Base-by-base conservation (phyloP, 2,888 invertebrate genomes). In the Phalera bucephala region DNA sequence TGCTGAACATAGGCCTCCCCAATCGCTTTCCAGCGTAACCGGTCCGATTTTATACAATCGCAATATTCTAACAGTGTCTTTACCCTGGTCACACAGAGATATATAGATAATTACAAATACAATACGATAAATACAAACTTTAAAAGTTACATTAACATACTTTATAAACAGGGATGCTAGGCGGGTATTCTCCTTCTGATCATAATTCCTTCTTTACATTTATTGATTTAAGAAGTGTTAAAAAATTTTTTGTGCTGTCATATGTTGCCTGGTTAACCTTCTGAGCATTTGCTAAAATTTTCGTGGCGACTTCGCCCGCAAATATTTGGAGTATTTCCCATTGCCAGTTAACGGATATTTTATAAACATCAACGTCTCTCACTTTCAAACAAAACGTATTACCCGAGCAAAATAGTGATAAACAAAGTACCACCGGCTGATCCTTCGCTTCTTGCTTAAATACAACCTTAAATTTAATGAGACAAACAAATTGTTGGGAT, bases 291-390 rank as follows among this genome's bases (percentile, higher is more conserved):
- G 54, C 34, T 33, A 77, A 37, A 11, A 85, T 25, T 58, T 72
- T 80, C 1, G 32, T 21, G 1, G 65, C 63, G 19, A 83, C 64
- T 13, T 79, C 69, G 11, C 75, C 70, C 41, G 52, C 64, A 45
- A 66, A 83, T 20, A 73, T 62, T 48, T 79, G 78, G n/a, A 87
- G 50, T 36, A 87, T 70, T 58, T 86, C 80, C 87, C 88, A 87
- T 59, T 89, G 87, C 88, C 87, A 88, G 45, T 73, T 72, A 1
- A 81, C 65, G 13, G 76, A 64, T 49, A 87, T 55, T 41, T 65
- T 65, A 12, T 41, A 45, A 21, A 85, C 48, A 45, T 78, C 64
- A 17, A 87, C 56, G 2, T 60, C 76, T 56, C 52, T 74, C 21
- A 85, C 63, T 49, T 70, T 72, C 23, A 89, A 59, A 52, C 74